Conservation (phyloP, 2,797 vertebrate species). For the Platalea minor region DNA sequence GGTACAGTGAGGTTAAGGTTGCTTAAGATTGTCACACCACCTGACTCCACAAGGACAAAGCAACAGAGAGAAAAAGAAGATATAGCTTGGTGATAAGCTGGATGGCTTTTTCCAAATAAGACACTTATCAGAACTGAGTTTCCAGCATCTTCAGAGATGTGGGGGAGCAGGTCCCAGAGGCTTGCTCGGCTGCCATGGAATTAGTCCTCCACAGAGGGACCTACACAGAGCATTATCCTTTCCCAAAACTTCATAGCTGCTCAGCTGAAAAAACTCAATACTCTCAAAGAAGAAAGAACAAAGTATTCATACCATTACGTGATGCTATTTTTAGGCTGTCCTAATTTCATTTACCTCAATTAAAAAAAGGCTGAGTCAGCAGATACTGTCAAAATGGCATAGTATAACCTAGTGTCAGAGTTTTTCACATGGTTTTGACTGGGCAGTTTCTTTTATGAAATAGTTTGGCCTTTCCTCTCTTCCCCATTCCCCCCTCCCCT, state of each 20-base stretch:
- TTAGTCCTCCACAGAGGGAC: neutral
- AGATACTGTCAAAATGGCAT: neutral
- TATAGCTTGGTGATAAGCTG: neutral
- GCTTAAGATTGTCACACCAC: neutral
- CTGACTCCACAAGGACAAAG: neutral
- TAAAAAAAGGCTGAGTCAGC: neutral
- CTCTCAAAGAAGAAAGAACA: neutral
- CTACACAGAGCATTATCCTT: neutral
- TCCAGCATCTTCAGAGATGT: neutral
- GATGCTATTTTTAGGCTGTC: neutral
- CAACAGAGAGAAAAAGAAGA: neutral
- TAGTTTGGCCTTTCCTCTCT: neutral
- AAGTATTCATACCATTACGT: neutral
- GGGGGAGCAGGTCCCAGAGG: neutral
- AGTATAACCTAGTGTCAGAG: neutral
- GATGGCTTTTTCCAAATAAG: neutral
- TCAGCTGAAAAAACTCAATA: neutral
- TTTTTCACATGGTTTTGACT: neutral
- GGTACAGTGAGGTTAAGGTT: neutral
- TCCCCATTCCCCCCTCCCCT: neutral
- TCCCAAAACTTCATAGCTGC: neutral
- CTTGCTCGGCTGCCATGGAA: rapidly evolving
- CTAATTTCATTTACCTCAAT: neutral
- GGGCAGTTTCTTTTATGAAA: neutral
- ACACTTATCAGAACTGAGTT: neutral